Evolutionary conservation across 2,888 invertebrate species (phyloP).

Genomic region (Amphipoea oculea): DNA sequence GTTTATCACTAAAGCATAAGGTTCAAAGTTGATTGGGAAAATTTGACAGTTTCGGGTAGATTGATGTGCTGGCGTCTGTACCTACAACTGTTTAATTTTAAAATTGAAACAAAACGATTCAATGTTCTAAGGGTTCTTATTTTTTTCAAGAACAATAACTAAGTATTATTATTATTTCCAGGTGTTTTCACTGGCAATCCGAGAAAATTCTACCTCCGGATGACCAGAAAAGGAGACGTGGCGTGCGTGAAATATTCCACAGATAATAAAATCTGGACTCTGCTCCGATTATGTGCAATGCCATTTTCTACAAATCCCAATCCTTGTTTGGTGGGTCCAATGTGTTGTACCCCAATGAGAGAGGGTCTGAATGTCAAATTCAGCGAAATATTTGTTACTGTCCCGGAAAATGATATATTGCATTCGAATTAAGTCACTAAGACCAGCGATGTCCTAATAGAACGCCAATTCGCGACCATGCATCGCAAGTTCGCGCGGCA

Average conservation of each 20-base stretch:
- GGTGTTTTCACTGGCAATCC: conserved; percentile 81
- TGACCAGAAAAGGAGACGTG: conserved; percentile 75
- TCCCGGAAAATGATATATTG: conserved; percentile 78
- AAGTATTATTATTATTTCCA: conserved; percentile 65
- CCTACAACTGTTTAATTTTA: too few relatives aligned
- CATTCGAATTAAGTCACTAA: conserved; percentile 75
- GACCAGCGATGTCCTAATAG: not conserved
- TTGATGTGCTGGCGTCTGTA: too few relatives aligned
- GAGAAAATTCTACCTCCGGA: conserved; percentile 80
- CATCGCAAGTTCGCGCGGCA: not conserved
- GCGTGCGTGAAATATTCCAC: conserved; percentile 82
- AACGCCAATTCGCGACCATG: not conserved
- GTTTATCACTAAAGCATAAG: too few relatives aligned
- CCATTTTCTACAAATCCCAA: conserved; percentile 61
- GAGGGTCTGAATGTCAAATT: conserved; percentile 78
- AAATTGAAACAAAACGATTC: too few relatives aligned
- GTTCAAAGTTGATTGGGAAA: too few relatives aligned
- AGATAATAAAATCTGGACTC: conserved; percentile 76
- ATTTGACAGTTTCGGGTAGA: too few relatives aligned
- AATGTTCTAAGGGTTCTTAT: not conserved
- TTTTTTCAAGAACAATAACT: not conserved
- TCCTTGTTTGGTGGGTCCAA: conserved; percentile 76
- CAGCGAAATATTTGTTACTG: conserved; percentile 71
- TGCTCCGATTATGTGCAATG: conserved; percentile 79
- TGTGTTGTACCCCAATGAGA: conserved; percentile 81